Evolutionary conservation across 2,888 invertebrate species (phyloP), one percentile per base, ranked within the genome.

Genomic region (Unio pictorum): DNA sequence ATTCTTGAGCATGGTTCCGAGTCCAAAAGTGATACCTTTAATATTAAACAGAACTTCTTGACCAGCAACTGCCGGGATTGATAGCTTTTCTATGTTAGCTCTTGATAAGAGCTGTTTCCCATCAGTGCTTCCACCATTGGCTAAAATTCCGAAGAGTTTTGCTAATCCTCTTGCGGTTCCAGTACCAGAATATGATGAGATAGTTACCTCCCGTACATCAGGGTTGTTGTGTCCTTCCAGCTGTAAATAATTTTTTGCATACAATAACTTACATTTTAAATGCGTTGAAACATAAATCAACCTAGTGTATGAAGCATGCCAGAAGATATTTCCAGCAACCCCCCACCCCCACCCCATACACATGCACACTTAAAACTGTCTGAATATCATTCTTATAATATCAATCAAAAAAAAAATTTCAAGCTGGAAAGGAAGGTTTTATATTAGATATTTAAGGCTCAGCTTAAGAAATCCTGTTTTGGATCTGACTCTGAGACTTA

Each of bases 161-260:
- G 87, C 88, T 63, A 87, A 67, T 7, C 81, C 82, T 23, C 82
- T 67, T 5, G 87, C 87, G 26, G 86, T 86, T 6, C 85, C 86
- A 45, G 82, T 81, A 28, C 86, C 88, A 64, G 83, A 84, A 11
- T 77, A 82, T 23, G 87, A 83, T 7, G 86, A 82, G 58, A 79
- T 73, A 8, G 86, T 84, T 28, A 83, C 77, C 23, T 76, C 73
- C 55, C 84, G 76, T 61, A 81, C 64, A 30, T 84, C 78, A n/a
- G 84, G 85, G 66, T 87, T 73, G 58, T 75, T 75, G 18, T 69
- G 61, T 3, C 11, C 11, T 17, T n/a, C 17, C 11, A 11, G 4
- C 59, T 58, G 59, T 58, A 58, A 58, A 58, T 45, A 45, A 15
- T 45, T 15, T 15, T 45, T 45, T 4, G 2, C 45, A 45, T 45